These are phyloP conservation scores for Drosophila pseudotakahashii DNA, from an alignment of 2,888 invertebrate genomes.

Conservation along the genomic window DNA sequence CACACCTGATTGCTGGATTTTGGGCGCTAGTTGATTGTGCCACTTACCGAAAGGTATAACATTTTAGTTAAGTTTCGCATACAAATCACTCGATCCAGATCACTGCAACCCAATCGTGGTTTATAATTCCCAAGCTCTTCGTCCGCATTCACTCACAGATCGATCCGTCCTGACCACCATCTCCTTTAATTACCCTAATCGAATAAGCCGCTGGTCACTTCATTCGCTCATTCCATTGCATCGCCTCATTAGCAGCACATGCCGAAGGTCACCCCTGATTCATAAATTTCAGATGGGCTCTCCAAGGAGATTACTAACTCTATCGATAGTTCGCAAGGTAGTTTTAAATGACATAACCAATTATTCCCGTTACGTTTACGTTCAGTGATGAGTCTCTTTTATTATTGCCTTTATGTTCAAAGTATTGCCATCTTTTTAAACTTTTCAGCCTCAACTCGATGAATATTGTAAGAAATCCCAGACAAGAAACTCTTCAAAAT, in stretches of 20 bases:
- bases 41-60: constrained; percentile 64
- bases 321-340: constrained; percentile 19
- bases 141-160: constrained; percentile 16
- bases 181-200: neutral
- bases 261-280: neutral
- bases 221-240: constrained; percentile 19
- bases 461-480: constrained; percentile 6
- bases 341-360: constrained; percentile 1
- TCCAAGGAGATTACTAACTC: constrained; percentile 20
- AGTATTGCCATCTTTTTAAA: constrained; percentile 75
- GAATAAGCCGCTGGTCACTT: constrained; percentile 7
- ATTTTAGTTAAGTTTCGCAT: constrained; percentile 32
- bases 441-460: constrained; percentile 48
- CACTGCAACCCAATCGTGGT: constrained; percentile 8
- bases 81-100: constrained; percentile 26
- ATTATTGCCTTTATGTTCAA: constrained; percentile 54
- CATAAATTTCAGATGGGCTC: constrained; percentile 7
- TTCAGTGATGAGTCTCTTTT: constrained; percentile 11
- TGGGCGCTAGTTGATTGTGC: neutral
- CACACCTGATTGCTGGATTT: constrained; percentile 15
- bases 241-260: constrained; percentile 20
- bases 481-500: constrained; percentile 4
- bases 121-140: constrained; percentile 2
- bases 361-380: constrained; percentile 6
- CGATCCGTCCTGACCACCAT: neutral